phyloP scores from a whole-genome alignment of 2,797 vertebrate species.

The Meriones psammophilus region DNA sequence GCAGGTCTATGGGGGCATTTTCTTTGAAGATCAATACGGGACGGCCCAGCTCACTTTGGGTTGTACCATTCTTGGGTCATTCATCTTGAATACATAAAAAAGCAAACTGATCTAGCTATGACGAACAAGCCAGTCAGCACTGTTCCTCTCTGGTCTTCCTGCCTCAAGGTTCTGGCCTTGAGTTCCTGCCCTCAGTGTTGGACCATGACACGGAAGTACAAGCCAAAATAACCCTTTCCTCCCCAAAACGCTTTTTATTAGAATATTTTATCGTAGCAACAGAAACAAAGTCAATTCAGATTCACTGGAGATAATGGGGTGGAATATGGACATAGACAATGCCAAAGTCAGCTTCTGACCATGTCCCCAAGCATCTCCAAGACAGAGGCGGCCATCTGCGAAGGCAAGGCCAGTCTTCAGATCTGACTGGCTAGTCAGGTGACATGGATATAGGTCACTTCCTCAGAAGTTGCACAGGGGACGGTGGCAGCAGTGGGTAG shows the following conservation, averaged over 20 bases:
- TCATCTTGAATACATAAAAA: not conserved
- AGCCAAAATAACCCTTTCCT: not conserved
- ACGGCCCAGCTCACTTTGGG: not conserved
- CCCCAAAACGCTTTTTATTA: not conserved
- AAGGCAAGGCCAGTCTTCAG: not conserved
- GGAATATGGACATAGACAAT: not conserved
- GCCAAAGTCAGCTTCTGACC: not conserved
- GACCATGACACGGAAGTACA: not conserved
- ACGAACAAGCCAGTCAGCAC: not conserved
- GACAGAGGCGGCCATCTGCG: not conserved
- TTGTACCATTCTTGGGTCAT: not conserved
- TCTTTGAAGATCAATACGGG: not conserved
- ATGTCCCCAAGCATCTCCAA: not conserved
- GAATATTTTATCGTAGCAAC: not conserved
- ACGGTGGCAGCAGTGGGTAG: slow-evolving; percentile 57
- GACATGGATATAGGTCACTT: not conserved
- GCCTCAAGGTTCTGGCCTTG: not conserved
- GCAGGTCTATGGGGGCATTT: not conserved
- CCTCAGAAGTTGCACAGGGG: slow-evolving; percentile 79
- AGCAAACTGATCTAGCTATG: not conserved
- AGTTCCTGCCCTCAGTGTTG: not conserved
- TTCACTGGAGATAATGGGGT: not conserved
- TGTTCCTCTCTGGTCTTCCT: not conserved
- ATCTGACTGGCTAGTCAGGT: not conserved
- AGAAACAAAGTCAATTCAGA: not conserved